Conservation (phyloP, 2,797 vertebrate species). For the Crypturellus tataupa region DNA sequence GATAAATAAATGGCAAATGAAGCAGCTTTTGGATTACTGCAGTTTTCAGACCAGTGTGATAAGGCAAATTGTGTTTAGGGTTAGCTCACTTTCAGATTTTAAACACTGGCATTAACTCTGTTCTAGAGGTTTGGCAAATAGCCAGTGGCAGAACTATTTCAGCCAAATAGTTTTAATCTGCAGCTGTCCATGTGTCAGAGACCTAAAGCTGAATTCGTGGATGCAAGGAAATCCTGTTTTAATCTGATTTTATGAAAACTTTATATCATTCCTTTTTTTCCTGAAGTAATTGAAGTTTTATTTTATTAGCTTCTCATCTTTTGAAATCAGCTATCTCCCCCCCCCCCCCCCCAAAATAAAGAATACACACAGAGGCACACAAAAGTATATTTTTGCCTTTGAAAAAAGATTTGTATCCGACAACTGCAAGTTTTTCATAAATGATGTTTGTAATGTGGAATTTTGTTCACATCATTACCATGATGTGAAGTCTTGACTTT, state of each 20-base stretch:
- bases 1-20: not conserved
- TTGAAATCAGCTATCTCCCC: not conserved
- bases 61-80: not conserved
- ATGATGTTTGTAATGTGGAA: not conserved
- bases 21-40: not conserved
- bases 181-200: not conserved
- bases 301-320: not conserved
- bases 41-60: not conserved
- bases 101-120: not conserved
- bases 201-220: slow-evolving; percentile 34
- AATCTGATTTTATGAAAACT: not conserved
- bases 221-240: slow-evolving; percentile 11
- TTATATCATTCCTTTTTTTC: not conserved
- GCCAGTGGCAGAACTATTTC: slow-evolving; percentile 10
- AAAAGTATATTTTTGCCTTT: not conserved
- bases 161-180: slow-evolving; percentile 33
- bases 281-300: not conserved
- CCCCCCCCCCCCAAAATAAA: not conserved
- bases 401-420: not conserved
- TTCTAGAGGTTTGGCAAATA: not conserved
- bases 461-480: not conserved
- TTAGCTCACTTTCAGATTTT: not conserved
- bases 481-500: not conserved
- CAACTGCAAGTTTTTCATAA: not conserved
- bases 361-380: not conserved